Conservation (phyloP, 1,140 invertebrate genomes). For the Cydia splendana region DNA sequence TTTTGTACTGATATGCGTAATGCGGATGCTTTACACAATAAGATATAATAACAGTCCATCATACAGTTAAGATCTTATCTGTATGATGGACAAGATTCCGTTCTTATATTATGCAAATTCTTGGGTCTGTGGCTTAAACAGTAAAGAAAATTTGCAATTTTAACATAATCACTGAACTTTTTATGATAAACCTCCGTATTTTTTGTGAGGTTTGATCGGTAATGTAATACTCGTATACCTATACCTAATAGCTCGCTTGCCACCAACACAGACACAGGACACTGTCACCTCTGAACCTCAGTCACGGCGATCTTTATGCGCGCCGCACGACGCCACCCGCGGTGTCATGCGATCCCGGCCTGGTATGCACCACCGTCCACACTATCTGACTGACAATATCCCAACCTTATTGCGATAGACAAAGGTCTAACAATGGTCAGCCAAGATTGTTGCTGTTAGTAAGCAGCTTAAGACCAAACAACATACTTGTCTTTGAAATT, state of each 20-base stretch:
- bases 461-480: constrained; percentile 33
- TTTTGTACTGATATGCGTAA: not conserved
- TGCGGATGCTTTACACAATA: constrained; percentile 16
- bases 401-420: not conserved
- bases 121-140: no score
- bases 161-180: no score
- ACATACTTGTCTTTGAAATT: constrained; percentile 26
- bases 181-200: no score
- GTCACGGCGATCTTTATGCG: constrained; percentile 34
- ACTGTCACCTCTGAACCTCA: constrained; percentile 33
- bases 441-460: not conserved
- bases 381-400: not conserved
- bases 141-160: no score
- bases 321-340: constrained; percentile 39
- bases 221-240: not conserved
- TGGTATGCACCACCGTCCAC: constrained; percentile 37
- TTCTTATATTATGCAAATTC: not conserved
- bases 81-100: not conserved
- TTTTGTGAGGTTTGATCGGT: no score
- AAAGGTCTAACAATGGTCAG: no score
- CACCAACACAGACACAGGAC: not conserved
- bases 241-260: not conserved
- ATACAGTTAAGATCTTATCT: not conserved
- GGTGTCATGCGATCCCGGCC: constrained; percentile 47
- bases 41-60: no score